These are phyloP conservation scores for Chionodraco myersi DNA, from an alignment of 2,113 vertebrate genomes.

Conservation along the genomic window DNA sequence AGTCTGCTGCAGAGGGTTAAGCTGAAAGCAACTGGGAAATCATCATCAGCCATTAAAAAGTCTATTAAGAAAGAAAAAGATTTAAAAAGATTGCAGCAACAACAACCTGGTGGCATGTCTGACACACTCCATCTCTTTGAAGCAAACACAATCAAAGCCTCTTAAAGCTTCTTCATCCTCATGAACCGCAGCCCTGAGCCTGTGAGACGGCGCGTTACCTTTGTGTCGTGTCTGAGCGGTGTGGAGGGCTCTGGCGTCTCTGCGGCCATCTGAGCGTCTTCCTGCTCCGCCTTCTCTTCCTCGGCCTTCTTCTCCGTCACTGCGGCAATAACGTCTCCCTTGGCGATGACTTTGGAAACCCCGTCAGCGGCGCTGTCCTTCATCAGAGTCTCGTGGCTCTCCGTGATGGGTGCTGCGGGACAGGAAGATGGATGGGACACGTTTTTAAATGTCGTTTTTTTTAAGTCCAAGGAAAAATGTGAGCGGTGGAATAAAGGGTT, in stretches of 20 bases:
- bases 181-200: not conserved
- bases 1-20: constrained; percentile 64
- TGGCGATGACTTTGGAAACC: constrained; percentile 89
- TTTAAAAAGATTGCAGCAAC: constrained; percentile 27
- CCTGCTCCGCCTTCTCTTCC: constrained; percentile 88
- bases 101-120: not conserved
- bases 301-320: constrained; percentile 93
- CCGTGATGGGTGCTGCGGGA: constrained; percentile 91
- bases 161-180: not conserved
- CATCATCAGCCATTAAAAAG: constrained; percentile 54
- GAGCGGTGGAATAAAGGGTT: not conserved
- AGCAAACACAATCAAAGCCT: constrained; percentile 15
- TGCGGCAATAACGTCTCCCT: constrained; percentile 92
- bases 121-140: not conserved
- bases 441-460: too few relatives aligned
- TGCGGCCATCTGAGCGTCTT: constrained; percentile 76
- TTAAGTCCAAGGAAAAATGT: not conserved
- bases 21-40: constrained; percentile 71
- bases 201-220: constrained; percentile 84
- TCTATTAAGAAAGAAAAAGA: constrained; percentile 26
- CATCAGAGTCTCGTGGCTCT: constrained; percentile 95
- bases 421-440: not conserved
- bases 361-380: constrained; percentile 89
- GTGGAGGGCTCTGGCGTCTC: constrained; percentile 83
- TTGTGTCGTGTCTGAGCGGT: constrained; percentile 85